Conservation (phyloP, 2,888 invertebrate species). For the Oscheius myriophilus region DNA sequence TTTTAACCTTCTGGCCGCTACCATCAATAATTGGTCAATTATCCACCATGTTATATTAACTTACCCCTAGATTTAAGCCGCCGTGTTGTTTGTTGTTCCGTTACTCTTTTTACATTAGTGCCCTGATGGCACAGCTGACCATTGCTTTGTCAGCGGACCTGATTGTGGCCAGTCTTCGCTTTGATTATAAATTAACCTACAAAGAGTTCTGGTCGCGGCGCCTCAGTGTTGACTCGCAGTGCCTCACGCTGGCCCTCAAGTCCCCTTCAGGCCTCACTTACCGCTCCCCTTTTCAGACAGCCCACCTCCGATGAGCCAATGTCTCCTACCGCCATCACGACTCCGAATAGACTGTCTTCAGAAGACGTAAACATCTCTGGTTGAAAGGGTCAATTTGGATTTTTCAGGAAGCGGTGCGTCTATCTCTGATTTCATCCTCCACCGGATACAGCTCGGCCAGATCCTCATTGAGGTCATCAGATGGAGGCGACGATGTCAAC, state of each 20-base stretch:
- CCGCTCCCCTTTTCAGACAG: slow-evolving; percentile 26
- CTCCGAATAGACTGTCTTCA: slow-evolving; percentile 13
- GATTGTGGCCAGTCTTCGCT: slow-evolving; percentile 12
- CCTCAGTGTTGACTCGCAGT: slow-evolving; percentile 19
- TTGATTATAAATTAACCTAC: slow-evolving; percentile 19
- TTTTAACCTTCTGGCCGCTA: no score
- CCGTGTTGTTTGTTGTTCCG: no score
- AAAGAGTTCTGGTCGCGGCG: slow-evolving; percentile 15
- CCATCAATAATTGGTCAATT: no score
- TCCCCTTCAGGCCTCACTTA: slow-evolving; percentile 19
- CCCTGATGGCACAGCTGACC: no score
- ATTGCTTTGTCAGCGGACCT: neutral
- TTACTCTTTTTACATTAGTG: no score
- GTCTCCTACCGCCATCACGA: slow-evolving; percentile 30
- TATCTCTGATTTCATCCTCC: slow-evolving; percentile 58
- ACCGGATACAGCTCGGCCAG: slow-evolving; percentile 63
- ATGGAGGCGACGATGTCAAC: slow-evolving; percentile 39
- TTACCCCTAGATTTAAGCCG: no score
- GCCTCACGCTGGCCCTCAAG: slow-evolving; percentile 14
- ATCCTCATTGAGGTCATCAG: slow-evolving; percentile 53
- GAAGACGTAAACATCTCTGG: slow-evolving; percentile 6
- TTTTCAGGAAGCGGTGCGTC: slow-evolving; percentile 49
- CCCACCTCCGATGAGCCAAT: slow-evolving; percentile 22
- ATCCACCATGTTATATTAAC: no score
- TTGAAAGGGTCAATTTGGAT: neutral